Conservation (phyloP, 2,113 vertebrate genomes). For the Ptychochromis oligacanthus region DNA sequence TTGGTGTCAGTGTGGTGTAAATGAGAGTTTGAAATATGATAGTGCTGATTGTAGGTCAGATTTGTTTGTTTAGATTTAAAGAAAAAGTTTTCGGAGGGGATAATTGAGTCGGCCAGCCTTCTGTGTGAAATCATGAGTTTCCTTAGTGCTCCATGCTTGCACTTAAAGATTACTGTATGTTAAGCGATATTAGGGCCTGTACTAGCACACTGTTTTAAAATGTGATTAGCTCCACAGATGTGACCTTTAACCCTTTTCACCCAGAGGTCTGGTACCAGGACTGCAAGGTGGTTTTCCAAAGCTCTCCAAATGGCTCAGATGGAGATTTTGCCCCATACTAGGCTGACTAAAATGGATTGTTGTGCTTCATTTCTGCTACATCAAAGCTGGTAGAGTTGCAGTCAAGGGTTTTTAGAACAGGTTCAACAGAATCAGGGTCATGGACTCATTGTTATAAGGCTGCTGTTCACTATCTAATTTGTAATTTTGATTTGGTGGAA, state of each 20-base stretch:
- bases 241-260: not conserved
- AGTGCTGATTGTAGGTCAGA: conserved; percentile 50
- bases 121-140: conserved; percentile 14
- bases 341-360: not conserved
- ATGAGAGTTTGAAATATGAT: conserved; percentile 58
- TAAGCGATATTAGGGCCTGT: not conserved
- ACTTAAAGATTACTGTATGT: not conserved
- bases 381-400: not conserved
- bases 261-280: not conserved
- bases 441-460: not conserved
- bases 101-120: not conserved
- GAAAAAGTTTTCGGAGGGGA: not conserved
- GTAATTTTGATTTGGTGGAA: not conserved
- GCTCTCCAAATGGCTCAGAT: not conserved
- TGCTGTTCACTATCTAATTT: not conserved
- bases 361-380: not conserved
- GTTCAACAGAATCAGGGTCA: not conserved
- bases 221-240: conserved; percentile 10
- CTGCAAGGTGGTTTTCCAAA: not conserved
- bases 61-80: conserved; percentile 59
- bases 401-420: not conserved
- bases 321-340: not conserved
- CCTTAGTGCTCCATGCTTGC: not conserved
- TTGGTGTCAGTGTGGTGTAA: conserved; percentile 52
- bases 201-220: not conserved